phyloP scores from a whole-genome alignment of 2,888 invertebrate genomes.

The Phymatocera aterrima region DNA sequence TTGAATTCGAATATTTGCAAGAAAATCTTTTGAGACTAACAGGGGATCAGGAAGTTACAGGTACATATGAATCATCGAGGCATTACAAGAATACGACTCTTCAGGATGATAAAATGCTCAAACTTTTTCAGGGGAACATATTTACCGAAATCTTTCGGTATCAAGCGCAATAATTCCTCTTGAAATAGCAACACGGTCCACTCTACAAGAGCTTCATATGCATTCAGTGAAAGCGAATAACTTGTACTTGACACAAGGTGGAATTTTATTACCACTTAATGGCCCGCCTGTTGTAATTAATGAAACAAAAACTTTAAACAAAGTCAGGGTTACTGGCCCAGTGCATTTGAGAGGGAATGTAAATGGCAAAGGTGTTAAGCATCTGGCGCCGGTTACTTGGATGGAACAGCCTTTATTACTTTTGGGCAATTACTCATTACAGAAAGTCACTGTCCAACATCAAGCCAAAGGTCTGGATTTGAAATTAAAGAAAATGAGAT shows the following conservation, averaged over 20 bases:
- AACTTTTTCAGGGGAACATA: conserved; percentile 54
- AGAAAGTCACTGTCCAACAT: conserved; percentile 74
- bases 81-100: background rate
- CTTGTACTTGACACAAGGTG: conserved; percentile 55
- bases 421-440: conserved; percentile 72
- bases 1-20: conserved; percentile 73
- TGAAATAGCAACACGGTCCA: conserved; percentile 53
- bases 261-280: conserved; percentile 61
- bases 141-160: conserved; percentile 52
- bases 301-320: conserved; percentile 55
- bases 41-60: conserved; percentile 75
- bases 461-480: conserved; percentile 70
- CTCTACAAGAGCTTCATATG: conserved; percentile 51
- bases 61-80: conserved; percentile 58
- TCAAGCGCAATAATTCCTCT: conserved; percentile 51
- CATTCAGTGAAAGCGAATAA: conserved; percentile 53
- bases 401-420: conserved; percentile 73
- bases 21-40: conserved; percentile 74
- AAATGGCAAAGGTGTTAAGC: conserved; percentile 71
- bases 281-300: conserved; percentile 53
- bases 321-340: conserved; percentile 67
- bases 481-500: conserved; percentile 52
- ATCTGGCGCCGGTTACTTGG: conserved; percentile 74
- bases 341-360: conserved; percentile 75
- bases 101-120: background rate